Percentiles rank a stretch among this genome's conserved stretches.
Conservation (phyloP, 2,113 vertebrate genomes). For the Camelus dromedarius region DNA sequence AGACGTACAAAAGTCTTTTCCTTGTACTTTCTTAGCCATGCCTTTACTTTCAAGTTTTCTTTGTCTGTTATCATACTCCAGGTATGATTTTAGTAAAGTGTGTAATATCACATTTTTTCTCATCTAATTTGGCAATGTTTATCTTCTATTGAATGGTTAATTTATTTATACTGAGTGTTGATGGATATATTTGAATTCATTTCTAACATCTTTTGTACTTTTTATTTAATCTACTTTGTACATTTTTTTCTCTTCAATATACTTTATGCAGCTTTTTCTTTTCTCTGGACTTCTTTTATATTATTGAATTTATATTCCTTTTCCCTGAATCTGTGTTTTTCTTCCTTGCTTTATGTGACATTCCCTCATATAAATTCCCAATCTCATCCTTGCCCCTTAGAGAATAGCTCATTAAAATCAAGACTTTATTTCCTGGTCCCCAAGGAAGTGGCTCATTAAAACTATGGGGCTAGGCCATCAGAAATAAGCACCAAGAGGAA, state of each 20-base stretch:
- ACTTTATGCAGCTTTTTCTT: neutral
- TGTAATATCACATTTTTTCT: neutral
- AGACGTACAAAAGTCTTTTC: neutral
- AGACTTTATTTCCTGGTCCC: neutral
- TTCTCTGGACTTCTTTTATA: neutral
- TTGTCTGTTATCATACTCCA: neutral
- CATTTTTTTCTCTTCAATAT: neutral
- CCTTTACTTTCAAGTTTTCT: neutral
- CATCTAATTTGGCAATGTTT: neutral
- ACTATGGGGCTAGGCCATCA: neutral
- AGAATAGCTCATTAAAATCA: neutral
- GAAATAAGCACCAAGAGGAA: neutral
- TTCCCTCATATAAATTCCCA: neutral
- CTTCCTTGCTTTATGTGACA: neutral
- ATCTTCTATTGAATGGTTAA: neutral
- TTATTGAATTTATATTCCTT: neutral
- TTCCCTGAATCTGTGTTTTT: neutral
- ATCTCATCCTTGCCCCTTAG: neutral
- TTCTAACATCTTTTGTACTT: neutral
- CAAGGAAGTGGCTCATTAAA: neutral
- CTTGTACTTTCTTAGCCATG: neutral
- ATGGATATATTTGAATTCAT: neutral
- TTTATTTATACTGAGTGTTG: neutral
- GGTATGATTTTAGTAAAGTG: neutral
- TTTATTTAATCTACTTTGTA: neutral